A percentile compares a stretch with the other conserved stretches of the same genome.
phyloP scores from a whole-genome alignment of 1,140 invertebrate species.

The Pseudomyrmex gracilis region DNA sequence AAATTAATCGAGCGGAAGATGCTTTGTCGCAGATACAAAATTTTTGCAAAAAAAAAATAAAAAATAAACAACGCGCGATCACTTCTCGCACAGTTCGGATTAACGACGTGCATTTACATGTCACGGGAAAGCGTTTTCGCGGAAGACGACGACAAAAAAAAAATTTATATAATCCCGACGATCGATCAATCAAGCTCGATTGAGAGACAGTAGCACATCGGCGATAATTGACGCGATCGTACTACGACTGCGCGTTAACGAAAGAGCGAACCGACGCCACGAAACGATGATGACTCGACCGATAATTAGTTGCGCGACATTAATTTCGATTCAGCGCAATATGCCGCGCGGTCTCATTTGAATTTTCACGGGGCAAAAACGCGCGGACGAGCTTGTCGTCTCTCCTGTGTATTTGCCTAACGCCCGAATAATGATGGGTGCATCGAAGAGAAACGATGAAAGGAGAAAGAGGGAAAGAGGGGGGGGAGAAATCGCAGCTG shows the following conservation, averaged over 20 bases:
- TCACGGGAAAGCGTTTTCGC: not conserved
- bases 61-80: no score
- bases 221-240: no score
- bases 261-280: slow-evolving; percentile 20
- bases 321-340: slow-evolving; percentile 85
- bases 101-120: not conserved
- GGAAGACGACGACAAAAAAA: not conserved
- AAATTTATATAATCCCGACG: not conserved
- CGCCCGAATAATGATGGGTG: slow-evolving; percentile 81
- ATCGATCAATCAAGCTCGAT: slow-evolving; percentile 45
- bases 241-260: not conserved
- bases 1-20: not conserved
- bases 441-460: slow-evolving; percentile 62
- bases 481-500: slow-evolving; percentile 47
- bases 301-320: slow-evolving; percentile 84
- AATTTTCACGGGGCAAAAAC: slow-evolving; percentile 83
- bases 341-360: slow-evolving; percentile 84
- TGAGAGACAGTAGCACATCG: not conserved
- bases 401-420: slow-evolving; percentile 83
- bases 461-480: slow-evolving; percentile 41
- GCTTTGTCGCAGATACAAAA: not conserved
- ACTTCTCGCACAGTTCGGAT: no score
- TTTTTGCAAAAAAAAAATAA: not conserved
- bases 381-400: slow-evolving; percentile 79
- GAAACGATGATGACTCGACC: slow-evolving; percentile 70